Conservation (phyloP, 1,140 invertebrate genomes). For the Listronotus oregonensis region DNA sequence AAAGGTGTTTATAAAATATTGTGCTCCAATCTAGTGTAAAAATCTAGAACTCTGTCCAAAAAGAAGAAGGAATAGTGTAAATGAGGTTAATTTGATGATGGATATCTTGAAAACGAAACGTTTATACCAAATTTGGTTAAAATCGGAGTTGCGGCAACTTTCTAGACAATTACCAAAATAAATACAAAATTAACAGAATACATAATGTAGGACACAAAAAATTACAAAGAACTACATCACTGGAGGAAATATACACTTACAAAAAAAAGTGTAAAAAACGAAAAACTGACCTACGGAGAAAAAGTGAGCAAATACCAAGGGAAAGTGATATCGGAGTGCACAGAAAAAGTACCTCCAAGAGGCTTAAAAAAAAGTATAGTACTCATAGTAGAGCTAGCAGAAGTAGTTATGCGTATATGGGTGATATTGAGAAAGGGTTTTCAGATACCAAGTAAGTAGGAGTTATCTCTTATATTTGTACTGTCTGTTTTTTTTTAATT, state of each 20-base stretch:
- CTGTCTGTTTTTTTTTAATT: no score
- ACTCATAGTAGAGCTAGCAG: background rate
- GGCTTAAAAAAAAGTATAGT: background rate
- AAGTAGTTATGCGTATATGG: background rate
- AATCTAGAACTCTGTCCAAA: no score
- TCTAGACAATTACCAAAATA: no score
- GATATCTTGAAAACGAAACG: no score
- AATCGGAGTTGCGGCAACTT: no score
- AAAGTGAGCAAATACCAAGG: slow-evolving; percentile 7
- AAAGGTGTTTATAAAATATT: no score
- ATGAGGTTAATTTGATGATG: no score
- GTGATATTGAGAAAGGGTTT: background rate
- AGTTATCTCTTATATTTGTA: no score
- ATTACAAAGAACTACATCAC: slow-evolving; percentile 19
- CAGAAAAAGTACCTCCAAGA: background rate
- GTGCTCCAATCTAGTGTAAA: no score
- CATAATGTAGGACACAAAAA: background rate
- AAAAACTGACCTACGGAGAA: background rate
- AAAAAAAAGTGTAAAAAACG: slow-evolving; percentile 4
- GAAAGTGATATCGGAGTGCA: background rate
- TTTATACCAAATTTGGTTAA: no score
- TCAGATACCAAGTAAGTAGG: background rate
- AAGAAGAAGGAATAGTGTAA: no score
- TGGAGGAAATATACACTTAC: slow-evolving; percentile 21
- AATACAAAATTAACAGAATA: no score